Base-by-base conservation (phyloP, 1,140 invertebrate species). In the Acromyrmex echinatior region DNA sequence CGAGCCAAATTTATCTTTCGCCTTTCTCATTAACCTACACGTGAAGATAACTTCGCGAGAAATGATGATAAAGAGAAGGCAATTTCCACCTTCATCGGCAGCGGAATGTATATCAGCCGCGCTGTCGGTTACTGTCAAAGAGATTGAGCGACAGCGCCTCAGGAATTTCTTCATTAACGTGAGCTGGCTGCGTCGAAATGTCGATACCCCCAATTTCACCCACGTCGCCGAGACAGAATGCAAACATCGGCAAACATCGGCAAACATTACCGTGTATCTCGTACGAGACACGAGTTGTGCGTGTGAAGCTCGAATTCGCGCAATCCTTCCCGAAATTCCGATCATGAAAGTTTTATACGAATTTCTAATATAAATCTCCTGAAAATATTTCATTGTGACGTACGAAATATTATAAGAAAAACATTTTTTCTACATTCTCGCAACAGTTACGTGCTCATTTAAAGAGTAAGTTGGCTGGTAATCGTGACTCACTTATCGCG, bases 121-220 rank as follows among this genome's bases (percentile, higher is more conserved):
- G 60, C n/a, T 85, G 87, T 80, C 84, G 53, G 84, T 86, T 86
- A 79, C 87, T 74, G 76, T 88, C 84, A 58, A 71, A 58, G 68
- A 79, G 65, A 84, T 53, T 63, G 74, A 90, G 62, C 62, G 85
- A 74, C 89, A 79, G 45, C 70, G 25, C 25, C 71, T 77, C 84
- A 88, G 87, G 88, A 88, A 89, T 89, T 89, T 89, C 87, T 88
- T 89, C 81, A 88, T 89, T 74, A 89, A 86, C 66, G 58, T 68
- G 28, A 18, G 16, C 18, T n/a, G 58, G 56, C 51, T 58, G 49
- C 78, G 79, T 85, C 65, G 81, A 80, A 86, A 80, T 53, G 70
- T 66, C 88, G 87, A 89, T 89, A 79, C 60, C 87, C 53, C 74
- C 85, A 88, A 86, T 86, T 88, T 89, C 88, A 49, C 14, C 28